Evolutionary conservation across 2,797 vertebrate genomes (phyloP).

Genomic region (Haliaeetus albicilla): DNA sequence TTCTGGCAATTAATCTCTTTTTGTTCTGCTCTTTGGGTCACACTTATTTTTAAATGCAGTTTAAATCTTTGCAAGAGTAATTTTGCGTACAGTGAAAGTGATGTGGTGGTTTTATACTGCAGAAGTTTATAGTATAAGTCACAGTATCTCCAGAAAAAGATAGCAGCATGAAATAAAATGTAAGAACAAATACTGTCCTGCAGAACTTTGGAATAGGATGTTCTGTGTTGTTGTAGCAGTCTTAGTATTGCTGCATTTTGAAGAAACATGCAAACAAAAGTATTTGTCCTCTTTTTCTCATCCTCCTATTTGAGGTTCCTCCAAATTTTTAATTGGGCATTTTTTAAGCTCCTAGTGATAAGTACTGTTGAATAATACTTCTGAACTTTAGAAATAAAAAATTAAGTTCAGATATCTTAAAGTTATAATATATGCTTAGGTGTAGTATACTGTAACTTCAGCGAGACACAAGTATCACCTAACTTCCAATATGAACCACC

Average conservation of each 20-base stretch:
- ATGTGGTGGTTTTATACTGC: not conserved
- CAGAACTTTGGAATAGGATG: not conserved
- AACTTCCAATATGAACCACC: not conserved
- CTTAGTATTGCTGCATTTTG: not conserved
- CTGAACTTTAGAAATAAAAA: not conserved
- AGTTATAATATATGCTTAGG: not conserved
- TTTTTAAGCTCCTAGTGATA: not conserved
- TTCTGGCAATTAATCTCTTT: not conserved
- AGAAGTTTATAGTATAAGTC: not conserved
- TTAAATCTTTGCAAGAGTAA: not conserved
- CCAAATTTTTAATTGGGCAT: not conserved
- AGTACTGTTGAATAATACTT: not conserved
- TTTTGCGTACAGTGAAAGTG: not conserved
- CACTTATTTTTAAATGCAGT: not conserved
- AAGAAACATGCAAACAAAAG: not conserved
- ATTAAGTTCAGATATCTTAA: not conserved
- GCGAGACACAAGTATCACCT: accelerated
- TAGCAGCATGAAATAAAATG: not conserved
- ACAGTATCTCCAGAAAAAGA: not conserved
- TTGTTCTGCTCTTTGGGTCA: not conserved
- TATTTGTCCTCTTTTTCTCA: not conserved
- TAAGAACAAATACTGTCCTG: not conserved
- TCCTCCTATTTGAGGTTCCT: not conserved
- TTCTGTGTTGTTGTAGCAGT: not conserved
- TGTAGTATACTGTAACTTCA: not conserved